Evolutionary conservation across 2,888 invertebrate species (phyloP), one percentile per base, ranked within the genome.

Genomic region (Malthinus seriepunctatus): DNA sequence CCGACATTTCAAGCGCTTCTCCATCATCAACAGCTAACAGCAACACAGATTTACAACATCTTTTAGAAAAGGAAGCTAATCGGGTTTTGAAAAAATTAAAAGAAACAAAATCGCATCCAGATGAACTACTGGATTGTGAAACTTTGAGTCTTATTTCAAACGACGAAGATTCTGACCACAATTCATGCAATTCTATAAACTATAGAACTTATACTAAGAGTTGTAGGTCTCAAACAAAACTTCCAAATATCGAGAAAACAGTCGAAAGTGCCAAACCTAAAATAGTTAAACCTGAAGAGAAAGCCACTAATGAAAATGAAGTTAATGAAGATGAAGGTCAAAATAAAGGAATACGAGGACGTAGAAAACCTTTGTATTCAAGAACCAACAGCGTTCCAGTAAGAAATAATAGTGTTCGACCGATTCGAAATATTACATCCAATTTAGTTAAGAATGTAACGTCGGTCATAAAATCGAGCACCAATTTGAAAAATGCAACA

Each of bases 81-180:
- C 74, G 84, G 33, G 82, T 86, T 8, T 71, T 86, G 42, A 81
- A 81, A 56, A 83, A 81, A 32, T 72, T 86, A 34, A 79, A 79
- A 57, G 82, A 81, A 62, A 80, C 80, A 1, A 77, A 80, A 66
- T 79, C 79, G 1, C 74, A 76, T n/a, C 76, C 79, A 35, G 80
- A 80, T 34, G 81, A 82, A 55, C 72, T 77, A 31, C 60, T 76
- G 48, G 86, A 86, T 63, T 83, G 84, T 66, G 86, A 87, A 72
- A 86, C 86, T 0, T 71, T 90, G 63, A 90, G 89, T 71, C 74
- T 87, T 38, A 88, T 89, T 1, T 88, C 89, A 51, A 88, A 88
- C 68, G 89, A 89, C 59, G 88, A 88, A 52, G 88, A 88, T 67
- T 86, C 87, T 14, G 88, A 89, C 72, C 80, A 83, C 14, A 84